Evolutionary conservation across 2,113 vertebrate genomes (phyloP).

Genomic region (Eublepharis macularius): DNA sequence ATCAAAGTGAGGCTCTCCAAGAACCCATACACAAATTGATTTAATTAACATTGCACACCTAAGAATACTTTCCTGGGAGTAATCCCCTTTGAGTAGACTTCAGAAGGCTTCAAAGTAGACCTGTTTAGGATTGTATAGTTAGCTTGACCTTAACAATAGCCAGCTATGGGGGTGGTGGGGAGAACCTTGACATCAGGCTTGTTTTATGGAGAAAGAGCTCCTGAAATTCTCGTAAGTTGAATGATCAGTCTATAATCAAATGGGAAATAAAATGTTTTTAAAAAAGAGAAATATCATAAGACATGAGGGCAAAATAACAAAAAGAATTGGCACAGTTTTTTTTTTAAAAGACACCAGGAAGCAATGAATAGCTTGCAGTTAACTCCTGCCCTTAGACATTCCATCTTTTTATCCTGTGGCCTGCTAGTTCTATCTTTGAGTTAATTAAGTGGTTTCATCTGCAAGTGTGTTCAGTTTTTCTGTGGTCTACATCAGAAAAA

Average conservation of each 20-base stretch:
- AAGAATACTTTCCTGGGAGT: no score
- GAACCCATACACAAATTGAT: neutral
- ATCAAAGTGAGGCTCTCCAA: neutral
- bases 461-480: neutral
- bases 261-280: neutral
- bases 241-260: neutral
- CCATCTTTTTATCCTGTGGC: neutral
- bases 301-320: neutral
- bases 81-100: no score
- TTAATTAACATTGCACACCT: neutral
- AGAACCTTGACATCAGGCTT: neutral
- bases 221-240: neutral
- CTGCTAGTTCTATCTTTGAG: neutral
- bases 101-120: no score
- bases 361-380: neutral
- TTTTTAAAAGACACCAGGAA: neutral
- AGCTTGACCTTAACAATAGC: neutral
- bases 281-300: slow-evolving; percentile 1
- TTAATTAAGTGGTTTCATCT: neutral
- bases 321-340: neutral
- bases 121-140: no score
- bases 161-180: no score
- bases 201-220: neutral
- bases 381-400: neutral
- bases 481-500: fast-evolving